Evolutionary conservation across 2,113 vertebrate genomes (phyloP).

Genomic region (Procavia capensis): DNA sequence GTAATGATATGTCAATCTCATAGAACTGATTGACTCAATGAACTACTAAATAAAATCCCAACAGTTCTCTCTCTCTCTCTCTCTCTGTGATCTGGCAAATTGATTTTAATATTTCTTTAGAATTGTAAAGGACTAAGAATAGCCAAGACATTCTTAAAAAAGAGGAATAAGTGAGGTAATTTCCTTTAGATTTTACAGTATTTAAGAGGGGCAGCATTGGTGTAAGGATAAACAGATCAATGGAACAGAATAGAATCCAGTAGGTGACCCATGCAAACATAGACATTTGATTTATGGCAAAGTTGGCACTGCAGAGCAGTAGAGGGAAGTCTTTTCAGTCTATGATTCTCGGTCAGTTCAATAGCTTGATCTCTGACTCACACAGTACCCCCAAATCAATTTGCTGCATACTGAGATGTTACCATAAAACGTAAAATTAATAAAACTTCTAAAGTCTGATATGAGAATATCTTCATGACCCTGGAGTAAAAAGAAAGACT

Average conservation of each 20-base stretch:
- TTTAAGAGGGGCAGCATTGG: not conserved
- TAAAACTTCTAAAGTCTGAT: not conserved
- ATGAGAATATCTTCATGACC: not conserved
- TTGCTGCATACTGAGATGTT: not conserved
- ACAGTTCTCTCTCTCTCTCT: not conserved
- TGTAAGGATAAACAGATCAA: not conserved
- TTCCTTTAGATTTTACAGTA: not conserved
- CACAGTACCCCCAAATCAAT: not conserved
- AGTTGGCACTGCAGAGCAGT: not conserved
- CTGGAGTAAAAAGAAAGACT: not conserved
- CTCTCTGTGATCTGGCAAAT: not conserved
- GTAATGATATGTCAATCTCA: not conserved
- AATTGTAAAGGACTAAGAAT: not conserved
- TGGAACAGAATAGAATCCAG: not conserved
- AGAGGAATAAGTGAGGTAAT: not conserved
- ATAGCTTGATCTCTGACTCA: not conserved
- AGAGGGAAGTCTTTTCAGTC: not conserved
- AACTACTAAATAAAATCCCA: not conserved
- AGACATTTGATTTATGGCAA: not conserved
- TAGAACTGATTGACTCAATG: not conserved
- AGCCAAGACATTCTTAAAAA: not conserved
- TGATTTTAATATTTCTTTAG: not conserved
- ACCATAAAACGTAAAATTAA: not conserved
- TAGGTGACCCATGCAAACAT: not conserved
- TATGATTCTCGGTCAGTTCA: not conserved